phyloP scores from a whole-genome alignment of 1,140 invertebrate genomes.

The Leptinotarsa texana region DNA sequence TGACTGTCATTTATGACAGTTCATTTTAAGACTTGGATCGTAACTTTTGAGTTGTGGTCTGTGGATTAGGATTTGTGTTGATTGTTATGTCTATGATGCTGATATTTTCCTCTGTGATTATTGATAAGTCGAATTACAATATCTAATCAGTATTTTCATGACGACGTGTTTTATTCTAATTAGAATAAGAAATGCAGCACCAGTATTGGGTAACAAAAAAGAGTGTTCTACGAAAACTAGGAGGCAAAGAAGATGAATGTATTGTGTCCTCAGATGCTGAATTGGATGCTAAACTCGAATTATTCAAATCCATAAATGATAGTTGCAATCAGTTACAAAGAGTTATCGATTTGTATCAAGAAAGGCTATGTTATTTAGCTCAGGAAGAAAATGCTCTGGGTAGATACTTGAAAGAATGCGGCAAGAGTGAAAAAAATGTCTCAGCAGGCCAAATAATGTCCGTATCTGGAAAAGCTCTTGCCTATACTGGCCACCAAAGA shows the following conservation, averaged over 20 bases:
- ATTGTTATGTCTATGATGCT: no score
- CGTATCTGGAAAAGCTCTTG: constrained; percentile 90
- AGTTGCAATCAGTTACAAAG: constrained; percentile 87
- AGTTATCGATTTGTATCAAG: constrained; percentile 93
- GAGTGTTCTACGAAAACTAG: constrained; percentile 89
- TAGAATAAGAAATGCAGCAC: constrained; percentile 73
- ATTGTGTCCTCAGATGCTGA: constrained; percentile 95
- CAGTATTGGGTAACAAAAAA: constrained; percentile 99
- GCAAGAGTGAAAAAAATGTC: constrained; percentile 80
- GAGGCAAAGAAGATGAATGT: constrained; percentile 97
- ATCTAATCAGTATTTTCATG: not conserved
- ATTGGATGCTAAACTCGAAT: constrained; percentile 94
- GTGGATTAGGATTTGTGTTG: no score
- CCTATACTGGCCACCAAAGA: constrained; percentile 94
- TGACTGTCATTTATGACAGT: no score
- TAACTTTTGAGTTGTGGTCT: no score
- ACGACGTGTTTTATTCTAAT: not conserved
- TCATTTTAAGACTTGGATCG: no score
- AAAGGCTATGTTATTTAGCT: constrained; percentile 88
- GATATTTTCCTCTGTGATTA: not conserved
- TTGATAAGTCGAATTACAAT: constrained; percentile 10
- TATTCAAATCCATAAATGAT: constrained; percentile 93
- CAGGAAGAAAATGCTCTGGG: constrained; percentile 96
- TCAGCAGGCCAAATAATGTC: constrained; percentile 94
- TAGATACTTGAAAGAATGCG: constrained; percentile 91